A percentile compares a stretch with the other conserved stretches of the same genome.
phyloP scores from a whole-genome alignment of 2,113 vertebrate genomes.

The Tonatia bakeri region DNA sequence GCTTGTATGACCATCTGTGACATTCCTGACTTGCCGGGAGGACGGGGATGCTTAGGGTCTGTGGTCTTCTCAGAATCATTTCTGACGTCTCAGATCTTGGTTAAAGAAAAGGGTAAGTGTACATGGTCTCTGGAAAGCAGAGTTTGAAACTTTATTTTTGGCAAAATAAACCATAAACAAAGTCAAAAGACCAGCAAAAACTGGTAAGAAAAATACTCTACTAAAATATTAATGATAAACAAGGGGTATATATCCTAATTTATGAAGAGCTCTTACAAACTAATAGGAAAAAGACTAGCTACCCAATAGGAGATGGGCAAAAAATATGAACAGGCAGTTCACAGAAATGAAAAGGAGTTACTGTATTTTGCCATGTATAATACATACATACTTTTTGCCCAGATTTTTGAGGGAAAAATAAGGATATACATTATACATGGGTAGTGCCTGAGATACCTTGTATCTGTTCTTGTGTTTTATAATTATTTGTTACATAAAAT shows the following conservation, averaged over 20 bases:
- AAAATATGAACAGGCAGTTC: neutral
- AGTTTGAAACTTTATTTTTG: neutral
- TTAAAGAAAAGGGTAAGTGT: constrained; percentile 89
- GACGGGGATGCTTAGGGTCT: constrained; percentile 86
- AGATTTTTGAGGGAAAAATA: too few species aligned
- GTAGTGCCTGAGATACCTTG: too few species aligned
- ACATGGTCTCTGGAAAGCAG: neutral
- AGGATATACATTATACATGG: too few species aligned
- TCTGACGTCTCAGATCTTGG: constrained; percentile 90
- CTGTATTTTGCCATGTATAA: too few species aligned
- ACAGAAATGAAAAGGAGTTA: neutral
- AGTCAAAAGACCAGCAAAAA: neutral
- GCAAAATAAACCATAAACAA: constrained; percentile 31
- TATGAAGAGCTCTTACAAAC: constrained; percentile 13
- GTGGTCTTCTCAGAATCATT: constrained; percentile 96
- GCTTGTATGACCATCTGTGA: constrained; percentile 90
- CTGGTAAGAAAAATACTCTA: constrained; percentile 16
- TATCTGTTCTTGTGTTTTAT: too few species aligned
- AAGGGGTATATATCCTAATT: neutral
- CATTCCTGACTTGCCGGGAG: constrained; percentile 88
- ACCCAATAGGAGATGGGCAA: neutral
- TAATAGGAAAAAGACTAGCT: constrained; percentile 10
- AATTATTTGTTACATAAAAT: too few species aligned
- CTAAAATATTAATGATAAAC: neutral
- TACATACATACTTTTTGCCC: too few species aligned